Conservation (phyloP, 2,888 invertebrate genomes). For the Glyphotaelius pellucidus region DNA sequence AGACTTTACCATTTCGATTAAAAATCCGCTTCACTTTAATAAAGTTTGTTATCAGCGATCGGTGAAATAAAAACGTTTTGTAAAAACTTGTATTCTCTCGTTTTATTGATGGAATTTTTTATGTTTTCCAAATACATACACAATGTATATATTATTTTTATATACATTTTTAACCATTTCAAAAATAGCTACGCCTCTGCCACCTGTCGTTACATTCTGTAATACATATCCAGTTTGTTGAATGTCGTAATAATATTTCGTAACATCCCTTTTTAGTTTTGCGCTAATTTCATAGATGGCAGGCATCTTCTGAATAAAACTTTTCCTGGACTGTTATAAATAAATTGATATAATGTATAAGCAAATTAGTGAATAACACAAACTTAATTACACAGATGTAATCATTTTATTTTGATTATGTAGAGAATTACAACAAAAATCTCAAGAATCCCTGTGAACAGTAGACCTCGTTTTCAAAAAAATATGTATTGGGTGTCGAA, state of each 20-base stretch:
- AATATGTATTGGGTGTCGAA: too few species aligned
- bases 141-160: neutral
- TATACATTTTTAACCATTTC: neutral
- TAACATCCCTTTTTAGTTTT: neutral
- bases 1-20: neutral
- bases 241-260: neutral
- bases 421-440: too few species aligned
- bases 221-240: neutral
- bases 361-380: too few species aligned
- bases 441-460: too few species aligned
- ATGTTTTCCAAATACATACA: too few species aligned
- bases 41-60: neutral
- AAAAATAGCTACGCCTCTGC: neutral
- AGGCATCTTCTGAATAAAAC: neutral
- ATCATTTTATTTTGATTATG: too few species aligned
- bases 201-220: neutral
- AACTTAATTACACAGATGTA: too few species aligned
- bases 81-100: neutral
- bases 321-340: neutral
- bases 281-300: neutral
- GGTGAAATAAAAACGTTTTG: neutral
- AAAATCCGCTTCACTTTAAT: neutral
- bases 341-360: too few species aligned
- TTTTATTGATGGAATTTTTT: too few species aligned
- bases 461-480: too few species aligned